Percentiles rank a stretch among this genome's conserved stretches.
phyloP scores from a whole-genome alignment of 2,888 invertebrate species.

The Ceriagrion tenellum region DNA sequence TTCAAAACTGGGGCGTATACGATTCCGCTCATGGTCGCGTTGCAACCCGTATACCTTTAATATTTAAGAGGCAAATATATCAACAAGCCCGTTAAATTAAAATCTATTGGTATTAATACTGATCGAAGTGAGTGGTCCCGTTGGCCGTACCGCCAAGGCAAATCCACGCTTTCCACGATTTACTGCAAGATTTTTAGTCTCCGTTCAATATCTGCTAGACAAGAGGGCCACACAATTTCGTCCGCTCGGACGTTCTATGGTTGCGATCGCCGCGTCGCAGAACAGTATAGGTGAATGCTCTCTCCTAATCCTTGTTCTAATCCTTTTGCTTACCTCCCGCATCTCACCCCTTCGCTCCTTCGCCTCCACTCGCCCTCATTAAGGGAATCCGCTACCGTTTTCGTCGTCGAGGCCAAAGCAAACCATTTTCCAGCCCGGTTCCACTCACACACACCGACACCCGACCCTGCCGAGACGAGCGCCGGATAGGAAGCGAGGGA shows the following conservation, averaged over 20 bases:
- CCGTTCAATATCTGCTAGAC: background rate
- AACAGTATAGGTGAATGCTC: background rate
- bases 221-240: background rate
- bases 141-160: too few relatives aligned
- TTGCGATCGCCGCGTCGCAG: background rate
- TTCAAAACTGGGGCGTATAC: too few relatives aligned
- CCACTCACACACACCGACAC: background rate
- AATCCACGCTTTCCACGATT: background rate
- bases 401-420: background rate
- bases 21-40: too few relatives aligned
- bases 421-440: background rate
- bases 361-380: background rate
- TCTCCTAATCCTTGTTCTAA: constrained; percentile 5
- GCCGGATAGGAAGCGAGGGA: background rate
- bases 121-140: too few relatives aligned
- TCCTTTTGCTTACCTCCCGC: background rate
- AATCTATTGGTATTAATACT: too few relatives aligned
- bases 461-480: background rate
- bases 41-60: too few relatives aligned
- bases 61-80: too few relatives aligned
- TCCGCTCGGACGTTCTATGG: background rate
- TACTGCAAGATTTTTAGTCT: background rate
- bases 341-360: background rate
- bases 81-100: too few relatives aligned
- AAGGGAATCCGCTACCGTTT: background rate